These are phyloP conservation scores for Drosophila sp. DNA, from an alignment of 1,140 invertebrate species.

Conservation along the genomic window DNA sequence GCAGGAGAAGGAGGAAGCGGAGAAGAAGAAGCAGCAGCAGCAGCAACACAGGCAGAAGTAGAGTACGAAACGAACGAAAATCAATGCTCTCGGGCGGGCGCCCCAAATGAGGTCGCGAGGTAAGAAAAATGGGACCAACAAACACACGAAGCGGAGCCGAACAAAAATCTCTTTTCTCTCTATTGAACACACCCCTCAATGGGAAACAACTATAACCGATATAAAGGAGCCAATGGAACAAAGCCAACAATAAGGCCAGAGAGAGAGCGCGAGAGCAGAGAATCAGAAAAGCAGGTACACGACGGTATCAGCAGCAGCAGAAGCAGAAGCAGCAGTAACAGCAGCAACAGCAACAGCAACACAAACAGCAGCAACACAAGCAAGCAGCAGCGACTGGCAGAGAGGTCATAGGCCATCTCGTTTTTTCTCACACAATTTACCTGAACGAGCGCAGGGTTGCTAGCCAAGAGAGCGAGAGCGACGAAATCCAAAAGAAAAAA, in stretches of 20 bases:
- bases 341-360: constrained; percentile 30
- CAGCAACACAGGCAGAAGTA: background rate
- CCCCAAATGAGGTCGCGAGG: constrained; percentile 62
- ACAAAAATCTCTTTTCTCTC: constrained; percentile 67
- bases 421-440: constrained; percentile 24
- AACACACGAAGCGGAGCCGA: constrained; percentile 72
- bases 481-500: background rate
- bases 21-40: background rate
- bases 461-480: constrained; percentile 9
- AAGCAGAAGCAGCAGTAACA: constrained; percentile 22
- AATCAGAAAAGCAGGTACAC: constrained; percentile 36
- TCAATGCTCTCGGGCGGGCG: constrained; percentile 41
- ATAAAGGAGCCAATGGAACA: constrained; percentile 81
- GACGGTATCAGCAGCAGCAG: constrained; percentile 27
- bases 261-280: constrained; percentile 22
- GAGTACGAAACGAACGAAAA: constrained; percentile 41
- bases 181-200: constrained; percentile 81
- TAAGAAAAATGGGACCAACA: constrained; percentile 60
- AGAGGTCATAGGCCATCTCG: constrained; percentile 44
- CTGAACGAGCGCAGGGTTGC: constrained; percentile 38
- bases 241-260: constrained; percentile 64
- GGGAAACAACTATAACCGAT: constrained; percentile 76
- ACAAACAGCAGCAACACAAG: background rate
- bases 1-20: background rate
- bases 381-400: constrained; percentile 15